Evolutionary conservation across 2,797 vertebrate species (phyloP).

Genomic region (Notolepis coatsorum): DNA sequence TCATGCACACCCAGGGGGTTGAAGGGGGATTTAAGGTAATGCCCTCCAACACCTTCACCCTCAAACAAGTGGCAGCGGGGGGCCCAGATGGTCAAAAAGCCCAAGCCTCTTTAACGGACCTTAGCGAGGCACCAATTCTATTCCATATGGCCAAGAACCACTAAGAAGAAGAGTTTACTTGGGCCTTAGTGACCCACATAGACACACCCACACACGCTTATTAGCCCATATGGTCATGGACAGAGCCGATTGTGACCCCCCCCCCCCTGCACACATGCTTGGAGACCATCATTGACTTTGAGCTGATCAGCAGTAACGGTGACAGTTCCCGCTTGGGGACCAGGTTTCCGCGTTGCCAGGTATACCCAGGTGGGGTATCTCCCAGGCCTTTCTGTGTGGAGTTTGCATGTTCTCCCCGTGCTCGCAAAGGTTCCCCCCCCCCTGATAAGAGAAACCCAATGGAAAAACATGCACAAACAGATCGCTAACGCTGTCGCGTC

Average conservation of each 20-base stretch:
- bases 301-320: too few species aligned
- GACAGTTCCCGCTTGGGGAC: too few species aligned
- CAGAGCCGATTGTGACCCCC: not conserved
- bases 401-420: too few species aligned
- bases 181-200: constrained; percentile 36
- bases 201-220: constrained; percentile 39
- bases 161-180: constrained; percentile 60
- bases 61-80: not conserved
- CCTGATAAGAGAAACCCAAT: too few species aligned
- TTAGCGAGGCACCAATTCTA: constrained; percentile 16
- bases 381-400: too few species aligned
- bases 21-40: constrained; percentile 42
- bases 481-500: too few species aligned
- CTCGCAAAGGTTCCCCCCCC: too few species aligned
- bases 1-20: too few species aligned
- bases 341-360: too few species aligned
- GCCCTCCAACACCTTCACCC: constrained; percentile 9
- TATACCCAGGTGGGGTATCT: too few species aligned
- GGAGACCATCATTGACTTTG: too few species aligned
- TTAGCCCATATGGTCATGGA: constrained; percentile 47
- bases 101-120: constrained; percentile 56
- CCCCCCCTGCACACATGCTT: not conserved
- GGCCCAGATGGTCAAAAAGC: constrained; percentile 56
- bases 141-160: constrained; percentile 58
- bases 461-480: too few species aligned